Base-by-base conservation (phyloP, 2,113 vertebrate species). In the Vimba vimba region DNA sequence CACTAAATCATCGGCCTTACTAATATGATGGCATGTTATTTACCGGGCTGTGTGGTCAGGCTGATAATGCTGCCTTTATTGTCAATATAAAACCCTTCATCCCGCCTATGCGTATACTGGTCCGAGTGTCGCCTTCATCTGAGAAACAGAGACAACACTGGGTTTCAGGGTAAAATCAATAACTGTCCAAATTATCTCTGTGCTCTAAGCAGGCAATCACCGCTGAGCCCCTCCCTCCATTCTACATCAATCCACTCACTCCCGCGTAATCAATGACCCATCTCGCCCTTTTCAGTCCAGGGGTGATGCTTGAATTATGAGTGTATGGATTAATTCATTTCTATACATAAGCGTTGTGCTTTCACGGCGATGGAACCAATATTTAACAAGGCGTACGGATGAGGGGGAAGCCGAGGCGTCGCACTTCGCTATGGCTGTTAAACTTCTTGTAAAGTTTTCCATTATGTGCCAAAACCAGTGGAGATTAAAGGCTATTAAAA, bases 1-100 rank as follows among this genome's bases (percentile, higher is more conserved):
- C 91, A 88, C 93, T 95, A 96, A 94, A 95, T 95, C 93, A 95
- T 81, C 64, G 57, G 79, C 85, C 86, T 91, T 92, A 88, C 91
- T 76, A 91, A 86, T 88, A 90, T 88, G 91, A 57, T 9, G 81
- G 59, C 68, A 2, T 33, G 83, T 93, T 93, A 92, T 95, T 95
- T 92, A 85, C 52, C 23, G 80, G 86, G 85, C 71, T 71, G 86
- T 90, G 91, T 90, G 92, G 91, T 86, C 88, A 82, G 73, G 89
- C 82, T 85, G 91, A 95, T 95, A 93, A 93, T 92, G 89, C 88
- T 83, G 82, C 86, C 89, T 94, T 94, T 94, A 95, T 93, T 85
- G 89, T 79, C 23, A 43, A 89, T 91, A 93, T 93, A 93, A 94
- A 88, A 55, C 52, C 60, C 83, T 85, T 89, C 79, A 39, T 43